Evolutionary conservation across 2,113 vertebrate genomes (phyloP), one percentile per base, ranked within the genome.

Genomic region (Gambusia holbrooki): DNA sequence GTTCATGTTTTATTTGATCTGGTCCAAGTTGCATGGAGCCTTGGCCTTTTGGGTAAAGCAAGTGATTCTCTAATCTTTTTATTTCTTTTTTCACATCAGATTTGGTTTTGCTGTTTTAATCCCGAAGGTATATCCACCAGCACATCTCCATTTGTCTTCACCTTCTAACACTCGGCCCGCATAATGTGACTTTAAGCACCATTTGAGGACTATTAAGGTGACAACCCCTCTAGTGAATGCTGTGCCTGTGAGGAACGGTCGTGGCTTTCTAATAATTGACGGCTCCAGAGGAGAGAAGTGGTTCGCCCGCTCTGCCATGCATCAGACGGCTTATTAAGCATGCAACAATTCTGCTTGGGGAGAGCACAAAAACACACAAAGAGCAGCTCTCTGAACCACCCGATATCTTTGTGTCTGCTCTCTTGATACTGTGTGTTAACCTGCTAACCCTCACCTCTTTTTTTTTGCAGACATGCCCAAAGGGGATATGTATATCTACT

Each of bases 381-480:
- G 84, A 84, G 73, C 74, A 66, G 54, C 84, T 81, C 45, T 80
- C 28, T 13, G 71, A 83, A 73, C 51, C 74, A 62, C 66, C 48
- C 66, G 66, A 68, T 83, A 71, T 73, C 84, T 79, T 76, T 87
- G 80, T 84, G 84, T 85, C 78, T 86, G 83, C 25, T 54, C 33
- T 64, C 58, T 28, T 40, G 73, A 63, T 69, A 61, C 15, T 70
- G 66, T 42, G 78, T 76, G 64, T 76, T 66, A 81, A 74, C 84
- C 79, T 72, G 78, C 75, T 65, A 35, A 58, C 68, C 78, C 73
- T 81, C 67, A 2, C 5, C 45, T 17, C 45, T 19, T 5, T 48
- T 48, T 51, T 79, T 65, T 70, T 76, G 70, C 80, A 90, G 84
- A 91, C 87, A 48, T 69, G 63, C 48, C 91, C 82, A 0, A 27